phyloP scores from a whole-genome alignment of 2,888 invertebrate genomes.

The Coelopa pilipes region DNA sequence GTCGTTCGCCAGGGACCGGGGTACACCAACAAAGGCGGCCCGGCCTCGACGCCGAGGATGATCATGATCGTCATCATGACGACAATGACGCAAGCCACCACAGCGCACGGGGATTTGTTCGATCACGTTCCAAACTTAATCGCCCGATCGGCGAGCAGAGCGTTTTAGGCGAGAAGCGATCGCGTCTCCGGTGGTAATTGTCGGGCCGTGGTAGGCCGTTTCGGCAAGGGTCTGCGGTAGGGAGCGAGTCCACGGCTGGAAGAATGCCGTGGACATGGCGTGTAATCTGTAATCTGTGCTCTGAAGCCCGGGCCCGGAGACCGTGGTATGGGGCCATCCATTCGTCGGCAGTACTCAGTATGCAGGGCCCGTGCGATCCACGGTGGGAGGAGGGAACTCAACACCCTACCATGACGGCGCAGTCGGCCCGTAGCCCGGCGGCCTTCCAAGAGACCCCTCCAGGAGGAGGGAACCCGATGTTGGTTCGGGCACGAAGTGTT shows the following conservation, averaged over 20 bases:
- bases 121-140: conserved; percentile 37
- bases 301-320: too few species aligned
- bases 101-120: conserved; percentile 16
- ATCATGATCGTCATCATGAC: not conserved
- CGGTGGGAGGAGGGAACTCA: not conserved
- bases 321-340: too few species aligned
- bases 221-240: too few species aligned
- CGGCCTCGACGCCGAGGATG: not conserved
- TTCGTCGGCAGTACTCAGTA: not conserved
- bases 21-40: not conserved
- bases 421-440: too few species aligned
- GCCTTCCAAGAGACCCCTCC: too few species aligned
- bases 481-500: not conserved
- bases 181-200: not conserved
- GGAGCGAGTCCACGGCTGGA: too few species aligned
- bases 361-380: not conserved
- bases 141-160: too few species aligned
- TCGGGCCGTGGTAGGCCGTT: too few species aligned
- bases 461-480: too few species aligned
- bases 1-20: too few species aligned
- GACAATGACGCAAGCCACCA: not conserved
- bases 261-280: too few species aligned
- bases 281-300: too few species aligned
- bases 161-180: not conserved
- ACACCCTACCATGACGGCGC: conserved; percentile 1